Evolutionary conservation across 2,888 invertebrate genomes (phyloP).

Genomic region (Barypeithes pellucidus): DNA sequence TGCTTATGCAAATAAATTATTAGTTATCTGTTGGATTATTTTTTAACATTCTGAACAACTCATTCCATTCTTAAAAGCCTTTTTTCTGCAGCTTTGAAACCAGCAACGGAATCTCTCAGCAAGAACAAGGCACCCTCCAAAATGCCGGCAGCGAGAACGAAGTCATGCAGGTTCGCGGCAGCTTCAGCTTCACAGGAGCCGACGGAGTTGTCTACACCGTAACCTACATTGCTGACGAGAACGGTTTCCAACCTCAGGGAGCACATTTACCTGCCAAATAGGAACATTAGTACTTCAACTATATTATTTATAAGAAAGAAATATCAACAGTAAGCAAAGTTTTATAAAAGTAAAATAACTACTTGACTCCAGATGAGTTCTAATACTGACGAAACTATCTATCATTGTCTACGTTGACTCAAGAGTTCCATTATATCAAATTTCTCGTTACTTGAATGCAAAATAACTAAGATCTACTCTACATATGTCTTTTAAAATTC

Average conservation of each 20-base stretch:
- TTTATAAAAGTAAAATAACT: neutral
- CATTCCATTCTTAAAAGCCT: neutral
- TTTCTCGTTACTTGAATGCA: no score
- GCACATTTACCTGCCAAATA: conserved; percentile 68
- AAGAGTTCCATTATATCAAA: no score
- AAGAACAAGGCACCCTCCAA: conserved; percentile 76
- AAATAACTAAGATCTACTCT: no score
- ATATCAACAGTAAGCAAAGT: neutral
- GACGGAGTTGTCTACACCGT: conserved; percentile 79
- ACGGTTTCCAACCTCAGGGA: conserved; percentile 74
- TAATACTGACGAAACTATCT: no score
- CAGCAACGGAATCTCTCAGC: conserved; percentile 77
- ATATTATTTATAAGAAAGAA: neutral
- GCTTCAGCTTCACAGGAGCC: conserved; percentile 76
- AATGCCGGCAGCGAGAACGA: conserved; percentile 78
- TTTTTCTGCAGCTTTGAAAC: conserved; percentile 74
- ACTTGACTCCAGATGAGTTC: no score
- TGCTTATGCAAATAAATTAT: no score
- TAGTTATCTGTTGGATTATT: no score
- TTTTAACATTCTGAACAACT: no score
- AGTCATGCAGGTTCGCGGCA: conserved; percentile 77
- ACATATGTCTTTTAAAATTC: neutral
- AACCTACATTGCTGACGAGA: conserved; percentile 76
- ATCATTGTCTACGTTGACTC: no score
- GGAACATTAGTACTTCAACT: neutral